Conservation (phyloP, 2,113 vertebrate species). For the Orcinus orca region DNA sequence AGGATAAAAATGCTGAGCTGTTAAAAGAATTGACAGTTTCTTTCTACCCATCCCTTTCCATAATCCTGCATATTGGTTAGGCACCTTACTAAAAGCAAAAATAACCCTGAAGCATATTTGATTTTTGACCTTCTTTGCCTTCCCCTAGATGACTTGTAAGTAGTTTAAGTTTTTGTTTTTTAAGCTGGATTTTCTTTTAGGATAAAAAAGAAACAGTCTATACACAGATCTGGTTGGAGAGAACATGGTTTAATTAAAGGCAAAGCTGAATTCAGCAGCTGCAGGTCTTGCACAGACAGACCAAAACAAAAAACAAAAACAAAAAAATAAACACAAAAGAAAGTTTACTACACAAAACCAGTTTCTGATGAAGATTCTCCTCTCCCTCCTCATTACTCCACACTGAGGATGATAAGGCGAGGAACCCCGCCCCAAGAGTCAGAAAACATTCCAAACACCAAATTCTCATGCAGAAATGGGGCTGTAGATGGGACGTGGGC, state of each 20-base stretch:
- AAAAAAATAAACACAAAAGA: conserved; percentile 79
- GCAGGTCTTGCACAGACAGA: conserved; percentile 91
- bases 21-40: background rate
- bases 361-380: conserved; percentile 80
- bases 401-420: conserved; percentile 25
- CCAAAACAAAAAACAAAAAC: conserved; percentile 71
- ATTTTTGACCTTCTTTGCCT: background rate
- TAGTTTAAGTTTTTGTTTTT: background rate
- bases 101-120: background rate
- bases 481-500: conserved; percentile 75
- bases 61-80: background rate
- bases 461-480: conserved; percentile 87
- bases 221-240: conserved; percentile 83
- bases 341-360: conserved; percentile 87
- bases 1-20: background rate
- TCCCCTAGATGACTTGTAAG: background rate
- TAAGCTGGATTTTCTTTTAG: background rate
- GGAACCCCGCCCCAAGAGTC: conserved; percentile 66
- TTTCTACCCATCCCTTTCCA: background rate
- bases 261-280: conserved; percentile 93
- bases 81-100: conserved; percentile 14
- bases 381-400: conserved; percentile 65
- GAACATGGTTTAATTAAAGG: conserved; percentile 95
- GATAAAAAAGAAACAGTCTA: conserved; percentile 49
- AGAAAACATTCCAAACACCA: conserved; percentile 81